phyloP scores from a whole-genome alignment of 2,113 vertebrate species.

The Bungarus multicinctus region DNA sequence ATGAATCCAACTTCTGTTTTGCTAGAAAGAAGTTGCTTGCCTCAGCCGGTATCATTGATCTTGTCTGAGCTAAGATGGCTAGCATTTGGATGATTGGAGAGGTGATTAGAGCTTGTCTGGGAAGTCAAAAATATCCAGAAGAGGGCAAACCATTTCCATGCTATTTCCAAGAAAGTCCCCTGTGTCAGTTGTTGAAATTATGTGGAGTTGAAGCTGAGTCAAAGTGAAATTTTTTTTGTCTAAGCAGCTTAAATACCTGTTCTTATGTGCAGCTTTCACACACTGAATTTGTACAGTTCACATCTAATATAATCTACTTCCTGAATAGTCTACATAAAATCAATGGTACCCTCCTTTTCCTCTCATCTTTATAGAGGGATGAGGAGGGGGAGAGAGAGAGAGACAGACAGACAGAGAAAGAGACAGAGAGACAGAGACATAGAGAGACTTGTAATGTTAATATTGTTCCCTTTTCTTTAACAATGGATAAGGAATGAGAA shows the following conservation, averaged over 20 bases:
- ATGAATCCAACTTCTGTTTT: not conserved
- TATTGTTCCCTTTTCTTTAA: not conserved
- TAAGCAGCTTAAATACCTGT: not conserved
- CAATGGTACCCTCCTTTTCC: not conserved
- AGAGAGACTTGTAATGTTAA: not conserved
- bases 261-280: not conserved
- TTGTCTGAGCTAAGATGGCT: not conserved
- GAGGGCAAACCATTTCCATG: not conserved
- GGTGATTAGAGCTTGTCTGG: not conserved
- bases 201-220: not conserved
- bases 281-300: not conserved
- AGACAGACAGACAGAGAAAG: accelerated
- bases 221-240: not conserved
- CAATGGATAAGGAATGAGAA: not conserved
- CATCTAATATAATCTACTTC: not conserved
- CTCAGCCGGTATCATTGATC: not conserved
- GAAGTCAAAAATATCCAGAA: not conserved
- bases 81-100: not conserved
- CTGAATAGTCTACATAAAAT: not conserved
- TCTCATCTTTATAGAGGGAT: not conserved
- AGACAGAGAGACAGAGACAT: not conserved
- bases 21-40: not conserved
- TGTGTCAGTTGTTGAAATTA: not conserved
- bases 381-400: not conserved
- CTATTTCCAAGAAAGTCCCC: not conserved